Base-by-base conservation (phyloP, 2,797 vertebrate species). In the Glyptemys insculpta region DNA sequence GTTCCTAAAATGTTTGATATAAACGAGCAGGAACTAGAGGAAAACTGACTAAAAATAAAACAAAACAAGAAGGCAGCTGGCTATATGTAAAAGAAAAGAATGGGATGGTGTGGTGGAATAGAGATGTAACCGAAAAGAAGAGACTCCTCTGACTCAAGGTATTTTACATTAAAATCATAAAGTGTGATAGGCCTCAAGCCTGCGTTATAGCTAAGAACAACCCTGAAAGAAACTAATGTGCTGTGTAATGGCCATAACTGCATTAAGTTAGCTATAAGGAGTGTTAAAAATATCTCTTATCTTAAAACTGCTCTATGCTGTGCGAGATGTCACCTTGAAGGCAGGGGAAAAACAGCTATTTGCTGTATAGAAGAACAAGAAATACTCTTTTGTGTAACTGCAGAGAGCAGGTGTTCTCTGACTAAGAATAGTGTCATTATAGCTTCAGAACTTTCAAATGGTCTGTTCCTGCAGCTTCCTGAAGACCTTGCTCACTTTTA, bases 301-400 rank as follows among this genome's bases (percentile, higher is more conserved):
- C 53, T 96, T 91, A 95, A 92, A 94, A 92, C 54, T 95, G 74
- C 62, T 95, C 79, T 94, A 65, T 90, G 74, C 53, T 87, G 89
- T 85, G 84, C 65, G 41, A 96, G 78, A 90, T 97, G 92, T 97
- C 95, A 98, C 96, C 96, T 98, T 98, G 96, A 96, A 90, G 34
- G 53, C 83, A 78, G 81, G n/a, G 21, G 90, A 93, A 57, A 93
- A 94, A 91, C 85, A 97, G 89, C 59, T 91, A 56, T 94, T 91
- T 96, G 65, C 78, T 91, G 95, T 90, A 44, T 47, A 78, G 82
- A 91, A 92, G 57, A 95, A 84, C 37, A n/a, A 10, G 59, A 95
- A 91, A 59, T n/a, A 88, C 82, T 62, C 85, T 88, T 92, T 89
- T 76, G 53, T 81, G 18, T 91, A 92, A 74, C n/a, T 89, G 12